Base-by-base conservation (phyloP, 2,113 vertebrate species). In the Petaurus breviceps region DNA sequence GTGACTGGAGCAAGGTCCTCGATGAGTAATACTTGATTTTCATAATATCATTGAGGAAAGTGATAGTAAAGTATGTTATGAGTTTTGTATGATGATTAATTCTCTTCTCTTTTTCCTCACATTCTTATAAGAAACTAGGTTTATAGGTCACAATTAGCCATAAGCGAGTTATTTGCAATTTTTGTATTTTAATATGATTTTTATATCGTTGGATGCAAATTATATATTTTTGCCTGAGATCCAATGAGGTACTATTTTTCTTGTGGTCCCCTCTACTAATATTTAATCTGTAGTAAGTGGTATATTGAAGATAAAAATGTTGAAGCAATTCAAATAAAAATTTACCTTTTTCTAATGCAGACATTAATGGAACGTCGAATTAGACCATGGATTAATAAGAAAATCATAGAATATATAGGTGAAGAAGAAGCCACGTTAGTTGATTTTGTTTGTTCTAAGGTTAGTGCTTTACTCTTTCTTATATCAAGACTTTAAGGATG, bases 371-470 rank as follows among this genome's bases (percentile, higher is more conserved):
- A 99, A 95, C 99, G 99, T 89, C 99, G 99, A 89, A 99, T 99
- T 98, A 99, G 99, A 95, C 99, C 99, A 0, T 99, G 99, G 99
- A 99, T 99, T 98, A 99, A 99, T 98, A 99, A 99, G 98, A 99
- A 99, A 98, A 99, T 99, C 94, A 99, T 99, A 92, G 99, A 99
- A 98, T 99, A 99, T 98, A 99, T 99, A 77, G 99, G 99, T 91
- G 99, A 99, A 98, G 99, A 99, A 97, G 99, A 99, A 98, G 98
- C 99, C 31, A 99, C 99, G 0, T 97, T 99, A 98, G 99, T 99
- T 98, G 99, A 99, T 98, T 99, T 99, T 96, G 99, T 99, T 98
- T 99, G 99, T 99, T 99, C 99, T 51, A 99, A 99, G 99, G 99
- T 99, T 98, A 2, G 90, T 97, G n/a, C 95, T 94, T 93, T 94